Evolutionary conservation across 2,797 vertebrate genomes (phyloP).

Genomic region (Coilia nasus): DNA sequence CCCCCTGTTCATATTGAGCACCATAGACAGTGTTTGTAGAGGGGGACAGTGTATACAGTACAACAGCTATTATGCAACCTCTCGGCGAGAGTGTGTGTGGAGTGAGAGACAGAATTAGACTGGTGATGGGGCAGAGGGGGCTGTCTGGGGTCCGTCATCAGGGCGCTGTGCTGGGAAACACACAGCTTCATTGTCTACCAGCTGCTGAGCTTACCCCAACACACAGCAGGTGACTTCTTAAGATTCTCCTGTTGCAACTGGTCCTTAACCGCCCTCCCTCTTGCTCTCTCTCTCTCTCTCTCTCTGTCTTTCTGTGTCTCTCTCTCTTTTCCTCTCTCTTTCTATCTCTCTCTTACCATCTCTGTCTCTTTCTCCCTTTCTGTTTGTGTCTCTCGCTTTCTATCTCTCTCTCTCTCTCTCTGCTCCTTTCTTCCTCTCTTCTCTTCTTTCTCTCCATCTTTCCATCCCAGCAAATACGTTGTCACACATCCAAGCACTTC

Average conservation of each 20-base stretch:
- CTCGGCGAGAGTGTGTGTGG: neutral
- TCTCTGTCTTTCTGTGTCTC: constrained; percentile 46
- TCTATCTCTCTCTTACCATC: constrained; percentile 23
- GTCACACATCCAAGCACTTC: constrained; percentile 26
- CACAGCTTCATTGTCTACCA: neutral
- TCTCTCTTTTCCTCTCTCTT: constrained; percentile 53
- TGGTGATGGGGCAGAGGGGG: neutral
- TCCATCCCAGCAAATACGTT: constrained; percentile 55
- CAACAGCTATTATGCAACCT: neutral
- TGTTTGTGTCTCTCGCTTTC: constrained; percentile 7
- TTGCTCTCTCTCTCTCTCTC: neutral
- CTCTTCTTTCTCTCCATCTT: constrained; percentile 52
- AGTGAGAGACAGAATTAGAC: neutral
- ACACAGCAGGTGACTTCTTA: neutral
- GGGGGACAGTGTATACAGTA: constrained; percentile 18
- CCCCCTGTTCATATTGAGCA: neutral
- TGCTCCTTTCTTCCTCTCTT: constrained; percentile 56
- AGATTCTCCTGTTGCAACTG: neutral
- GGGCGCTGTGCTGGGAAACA: neutral
- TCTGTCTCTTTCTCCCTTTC: neutral
- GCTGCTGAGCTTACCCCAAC: neutral
- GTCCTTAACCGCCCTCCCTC: neutral
- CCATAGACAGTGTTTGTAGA: constrained; percentile 12
- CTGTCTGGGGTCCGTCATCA: neutral
- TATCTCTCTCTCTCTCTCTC: neutral